phyloP scores from a whole-genome alignment of 2,797 vertebrate species.

The Anabas testudineus region DNA sequence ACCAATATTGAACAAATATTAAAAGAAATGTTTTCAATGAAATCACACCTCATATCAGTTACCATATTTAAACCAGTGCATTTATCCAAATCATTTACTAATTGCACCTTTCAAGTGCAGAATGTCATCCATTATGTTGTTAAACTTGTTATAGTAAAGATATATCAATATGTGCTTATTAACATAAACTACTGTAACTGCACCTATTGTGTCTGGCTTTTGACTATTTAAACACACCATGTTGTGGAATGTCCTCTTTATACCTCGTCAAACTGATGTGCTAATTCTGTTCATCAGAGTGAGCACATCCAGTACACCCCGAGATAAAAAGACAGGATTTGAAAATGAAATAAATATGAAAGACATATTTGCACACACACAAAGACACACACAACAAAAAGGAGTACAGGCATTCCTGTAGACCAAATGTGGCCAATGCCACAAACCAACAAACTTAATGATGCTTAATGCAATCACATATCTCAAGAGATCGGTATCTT shows the following conservation, averaged over 20 bases:
- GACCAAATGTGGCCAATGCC: neutral
- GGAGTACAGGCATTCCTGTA: neutral
- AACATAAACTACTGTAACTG: conserved; percentile 13
- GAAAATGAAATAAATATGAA: neutral
- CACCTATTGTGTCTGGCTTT: neutral
- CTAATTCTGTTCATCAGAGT: conserved; percentile 20
- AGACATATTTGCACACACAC: neutral
- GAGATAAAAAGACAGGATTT: neutral
- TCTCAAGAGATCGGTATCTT: neutral
- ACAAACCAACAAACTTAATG: neutral
- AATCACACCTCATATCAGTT: too few relatives aligned
- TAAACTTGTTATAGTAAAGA: neutral
- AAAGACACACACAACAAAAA: neutral
- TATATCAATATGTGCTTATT: neutral
- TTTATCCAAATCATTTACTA: neutral
- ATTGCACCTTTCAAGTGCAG: neutral
- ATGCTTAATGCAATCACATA: too few relatives aligned
- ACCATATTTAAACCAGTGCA: neutral
- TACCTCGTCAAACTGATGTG: conserved; percentile 30
- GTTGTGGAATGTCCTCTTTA: conserved; percentile 31
- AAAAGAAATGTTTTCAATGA: too few relatives aligned
- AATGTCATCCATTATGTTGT: neutral
- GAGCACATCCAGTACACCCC: conserved; percentile 14
- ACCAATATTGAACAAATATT: too few relatives aligned
- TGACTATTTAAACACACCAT: neutral